Evolutionary conservation across 92 coral and sea anemone genomes (phyloP).

Genomic region (Epizoanthus ramosus): DNA sequence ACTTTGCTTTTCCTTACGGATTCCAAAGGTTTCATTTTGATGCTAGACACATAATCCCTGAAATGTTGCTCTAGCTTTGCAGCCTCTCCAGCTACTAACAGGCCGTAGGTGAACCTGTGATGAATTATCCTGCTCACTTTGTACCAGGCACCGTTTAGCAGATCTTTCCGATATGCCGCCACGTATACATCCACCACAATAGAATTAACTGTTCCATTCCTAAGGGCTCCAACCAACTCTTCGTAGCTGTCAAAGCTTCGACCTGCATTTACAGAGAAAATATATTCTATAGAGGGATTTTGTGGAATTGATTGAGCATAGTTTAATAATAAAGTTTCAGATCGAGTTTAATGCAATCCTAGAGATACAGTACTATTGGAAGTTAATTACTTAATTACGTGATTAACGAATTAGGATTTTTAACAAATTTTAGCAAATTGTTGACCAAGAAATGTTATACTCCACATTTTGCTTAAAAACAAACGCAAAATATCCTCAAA

Average conservation of each 20-base stretch:
- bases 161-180: constrained; percentile 1
- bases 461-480: too few relatives aligned
- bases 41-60: neutral
- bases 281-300: neutral
- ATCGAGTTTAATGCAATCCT: too few relatives aligned
- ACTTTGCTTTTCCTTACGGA: neutral
- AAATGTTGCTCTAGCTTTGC: neutral
- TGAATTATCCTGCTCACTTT: neutral
- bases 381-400: too few relatives aligned
- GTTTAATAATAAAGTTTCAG: too few relatives aligned
- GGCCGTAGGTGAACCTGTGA: constrained; percentile 5
- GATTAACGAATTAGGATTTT: too few relatives aligned
- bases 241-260: neutral
- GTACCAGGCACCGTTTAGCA: neutral
- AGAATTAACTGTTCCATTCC: neutral
- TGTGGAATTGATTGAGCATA: neutral
- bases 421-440: too few relatives aligned
- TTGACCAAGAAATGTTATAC: too few relatives aligned
- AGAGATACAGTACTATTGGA: too few relatives aligned
- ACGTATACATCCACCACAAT: constrained; percentile 16
- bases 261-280: neutral
- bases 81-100: neutral
- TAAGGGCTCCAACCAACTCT: neutral
- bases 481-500: too few relatives aligned
- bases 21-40: constrained; percentile 5